Evolutionary conservation across 2,888 invertebrate genomes (phyloP).

Genomic region (Drosophila eohydei): DNA sequence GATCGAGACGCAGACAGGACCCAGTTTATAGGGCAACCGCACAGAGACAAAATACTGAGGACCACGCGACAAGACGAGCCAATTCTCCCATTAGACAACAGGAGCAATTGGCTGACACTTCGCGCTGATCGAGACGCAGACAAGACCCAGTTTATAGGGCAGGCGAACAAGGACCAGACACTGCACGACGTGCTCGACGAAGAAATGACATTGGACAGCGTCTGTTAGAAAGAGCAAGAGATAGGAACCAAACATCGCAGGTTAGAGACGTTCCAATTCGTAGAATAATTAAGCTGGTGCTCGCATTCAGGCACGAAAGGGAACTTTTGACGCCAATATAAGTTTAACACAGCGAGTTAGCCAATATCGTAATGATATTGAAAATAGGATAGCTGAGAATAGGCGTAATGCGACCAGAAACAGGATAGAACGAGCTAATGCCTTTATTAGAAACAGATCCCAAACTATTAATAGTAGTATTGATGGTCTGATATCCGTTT

Average conservation of each 20-base stretch:
- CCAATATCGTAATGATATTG: no score
- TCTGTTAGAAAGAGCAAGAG: neutral
- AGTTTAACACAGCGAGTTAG: no score
- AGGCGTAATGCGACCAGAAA: neutral
- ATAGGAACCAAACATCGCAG: neutral
- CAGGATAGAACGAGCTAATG: no score
- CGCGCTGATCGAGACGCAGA: no score
- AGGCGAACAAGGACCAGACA: neutral
- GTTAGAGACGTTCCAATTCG: neutral
- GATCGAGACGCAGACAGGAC: neutral
- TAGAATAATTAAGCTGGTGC: no score
- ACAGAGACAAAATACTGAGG: neutral
- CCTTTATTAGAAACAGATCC: neutral
- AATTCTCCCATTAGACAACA: no score
- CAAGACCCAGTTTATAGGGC: no score
- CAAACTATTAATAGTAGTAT: neutral
- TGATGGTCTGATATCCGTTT: neutral
- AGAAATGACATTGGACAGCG: neutral
- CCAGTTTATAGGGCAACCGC: neutral
- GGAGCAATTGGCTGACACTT: no score
- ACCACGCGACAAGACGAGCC: no score
- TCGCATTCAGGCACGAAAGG: no score
- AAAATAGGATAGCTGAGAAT: neutral
- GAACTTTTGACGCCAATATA: no score
- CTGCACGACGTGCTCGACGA: neutral